Conservation (phyloP, 2,888 invertebrate species). For the Nomada fabriciana region DNA sequence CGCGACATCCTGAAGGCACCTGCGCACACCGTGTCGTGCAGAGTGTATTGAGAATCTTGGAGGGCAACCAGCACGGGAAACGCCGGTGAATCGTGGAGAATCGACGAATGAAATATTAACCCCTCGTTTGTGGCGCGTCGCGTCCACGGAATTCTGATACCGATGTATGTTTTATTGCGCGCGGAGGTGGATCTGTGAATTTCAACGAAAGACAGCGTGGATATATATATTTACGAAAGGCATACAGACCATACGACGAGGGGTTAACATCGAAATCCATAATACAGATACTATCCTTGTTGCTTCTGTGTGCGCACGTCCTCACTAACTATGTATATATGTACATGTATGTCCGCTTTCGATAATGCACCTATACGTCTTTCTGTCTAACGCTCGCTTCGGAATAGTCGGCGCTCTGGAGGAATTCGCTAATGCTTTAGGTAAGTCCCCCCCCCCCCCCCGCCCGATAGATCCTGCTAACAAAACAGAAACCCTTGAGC, state of each 20-base stretch:
- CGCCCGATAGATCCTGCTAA: not conserved
- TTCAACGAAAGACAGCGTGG: not conserved
- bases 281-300: not conserved
- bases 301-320: slow-evolving; percentile 26
- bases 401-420: slow-evolving; percentile 80
- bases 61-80: slow-evolving; percentile 42
- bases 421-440: slow-evolving; percentile 82
- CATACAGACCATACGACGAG: not conserved
- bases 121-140: slow-evolving; percentile 29
- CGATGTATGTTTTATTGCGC: not conserved
- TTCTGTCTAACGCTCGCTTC: slow-evolving; percentile 62
- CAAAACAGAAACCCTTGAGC: not conserved
- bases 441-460: slow-evolving; percentile 78
- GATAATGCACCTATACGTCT: slow-evolving; percentile 59
- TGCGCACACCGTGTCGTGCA: slow-evolving; percentile 55
- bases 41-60: slow-evolving; percentile 54
- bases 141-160: slow-evolving; percentile 32
- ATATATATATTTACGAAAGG: too few species aligned
- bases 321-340: slow-evolving; percentile 10
- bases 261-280: not conserved
- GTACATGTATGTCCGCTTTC: slow-evolving; percentile 38
- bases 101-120: slow-evolving; percentile 55
- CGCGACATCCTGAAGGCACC: slow-evolving; percentile 64
- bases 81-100: slow-evolving; percentile 38
- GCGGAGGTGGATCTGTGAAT: not conserved